Conservation (phyloP, 2,888 invertebrate species). For the Perdita meconis region DNA sequence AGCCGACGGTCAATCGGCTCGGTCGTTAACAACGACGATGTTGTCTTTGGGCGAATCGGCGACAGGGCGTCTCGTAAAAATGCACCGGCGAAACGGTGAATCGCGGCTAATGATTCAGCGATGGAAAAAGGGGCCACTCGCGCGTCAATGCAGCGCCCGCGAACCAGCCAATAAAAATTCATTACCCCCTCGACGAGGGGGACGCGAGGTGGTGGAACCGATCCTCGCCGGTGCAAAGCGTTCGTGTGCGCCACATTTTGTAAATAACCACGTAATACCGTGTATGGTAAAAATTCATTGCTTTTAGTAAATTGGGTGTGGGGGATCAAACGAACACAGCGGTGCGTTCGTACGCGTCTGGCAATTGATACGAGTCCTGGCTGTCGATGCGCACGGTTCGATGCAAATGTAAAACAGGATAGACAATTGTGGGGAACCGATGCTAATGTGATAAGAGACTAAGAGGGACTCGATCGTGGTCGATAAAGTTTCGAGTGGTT, state of each 20-base stretch:
- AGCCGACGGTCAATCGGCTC: constrained; percentile 48
- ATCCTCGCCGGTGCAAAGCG: constrained; percentile 17
- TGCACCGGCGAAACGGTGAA: constrained; percentile 45
- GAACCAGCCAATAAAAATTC: constrained; percentile 55
- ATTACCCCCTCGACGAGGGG: constrained; percentile 39
- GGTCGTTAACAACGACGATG: constrained; percentile 41
- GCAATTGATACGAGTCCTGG: constrained; percentile 37
- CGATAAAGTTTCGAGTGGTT: neutral
- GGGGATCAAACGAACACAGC: constrained; percentile 11
- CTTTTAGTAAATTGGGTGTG: constrained; percentile 48
- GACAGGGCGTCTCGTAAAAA: constrained; percentile 49
- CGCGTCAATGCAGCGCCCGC: constrained; percentile 2
- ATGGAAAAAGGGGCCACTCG: constrained; percentile 1
- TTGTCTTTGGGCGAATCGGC: constrained; percentile 18
- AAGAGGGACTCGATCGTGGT: neutral
- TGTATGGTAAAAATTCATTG: constrained; percentile 56
- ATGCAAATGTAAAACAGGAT: constrained; percentile 9
- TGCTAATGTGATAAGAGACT: constrained; percentile 23
- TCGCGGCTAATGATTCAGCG: constrained; percentile 39
- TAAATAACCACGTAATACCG: constrained; percentile 51
- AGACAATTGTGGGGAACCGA: constrained; percentile 15
- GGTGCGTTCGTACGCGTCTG: neutral
- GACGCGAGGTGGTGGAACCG: too few species aligned
- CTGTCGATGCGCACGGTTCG: neutral
- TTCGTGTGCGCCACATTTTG: constrained; percentile 44